Base-by-base conservation (phyloP, 2,797 vertebrate genomes). In the Apodemus agrarius region DNA sequence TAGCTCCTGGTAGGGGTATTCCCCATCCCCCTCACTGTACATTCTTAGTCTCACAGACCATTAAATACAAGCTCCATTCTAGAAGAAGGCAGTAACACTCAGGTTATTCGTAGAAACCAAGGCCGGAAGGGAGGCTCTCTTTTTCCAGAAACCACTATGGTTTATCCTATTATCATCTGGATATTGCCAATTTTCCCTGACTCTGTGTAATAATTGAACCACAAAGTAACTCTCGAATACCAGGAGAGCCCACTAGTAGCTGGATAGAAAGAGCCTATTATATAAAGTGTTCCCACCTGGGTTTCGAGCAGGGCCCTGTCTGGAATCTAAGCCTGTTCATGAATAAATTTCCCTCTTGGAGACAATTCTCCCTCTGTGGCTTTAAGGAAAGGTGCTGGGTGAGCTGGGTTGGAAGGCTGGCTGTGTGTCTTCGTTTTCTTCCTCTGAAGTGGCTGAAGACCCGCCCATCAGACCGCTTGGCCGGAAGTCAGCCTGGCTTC, bases 171-270 rank as follows among this genome's bases (percentile, higher is more conserved):
- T 72, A 16, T 85, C 40, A 83, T 94, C 57, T 84, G 31, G 90
- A 2, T 89, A 69, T 46, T 63, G 83, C 61, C 76, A 65, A 75
- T 96, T 95, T 95, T 37, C 61, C 40, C 74, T 79, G 95, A 96
- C 75, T 93, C 83, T 89, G 37, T 74, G 37, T 61, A n/a, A 88
- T 97, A 94, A 94, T 24, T 67, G 86, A 94, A 91, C 85, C 52
- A 90, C 93, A 97, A 95, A 90, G 52, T 87, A 97, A 76, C 59
- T 93, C 89, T 92, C 61, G 57, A 84, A 69, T 95, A 78, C 91
- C 72, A 95, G 40, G 61, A 96, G 49, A 95, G 81, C 49, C 82
- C 19, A 43, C 75, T 67, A 69, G 86, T 31, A 89, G 61, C 40
- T 43, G 79, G 75, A 46, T 8, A 90, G 85, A 95, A 96, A 96